Percentiles rank a stretch among this genome's conserved stretches.
Evolutionary conservation across 2,797 vertebrate species (phyloP).

Genomic region (Oreonectes daqikongensis): DNA sequence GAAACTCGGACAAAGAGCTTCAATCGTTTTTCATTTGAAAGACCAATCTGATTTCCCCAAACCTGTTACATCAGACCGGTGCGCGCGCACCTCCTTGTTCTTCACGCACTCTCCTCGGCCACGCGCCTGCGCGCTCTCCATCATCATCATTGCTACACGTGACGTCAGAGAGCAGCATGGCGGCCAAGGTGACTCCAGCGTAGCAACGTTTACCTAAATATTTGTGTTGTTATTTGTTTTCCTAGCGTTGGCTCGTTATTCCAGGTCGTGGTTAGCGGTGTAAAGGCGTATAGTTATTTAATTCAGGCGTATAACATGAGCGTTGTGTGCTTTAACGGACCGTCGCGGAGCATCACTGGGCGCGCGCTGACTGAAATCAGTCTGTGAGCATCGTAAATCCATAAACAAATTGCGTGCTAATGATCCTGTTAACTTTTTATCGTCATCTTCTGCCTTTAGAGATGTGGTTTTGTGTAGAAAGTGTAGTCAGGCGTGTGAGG

Average conservation of each 20-base stretch:
- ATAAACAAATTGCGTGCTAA: constrained; percentile 4
- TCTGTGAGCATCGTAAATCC: constrained; percentile 25
- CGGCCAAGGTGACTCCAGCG: constrained; percentile 98
- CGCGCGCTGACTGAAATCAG: constrained; percentile 47
- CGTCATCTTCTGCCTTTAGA: background rate
- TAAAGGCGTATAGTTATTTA: background rate
- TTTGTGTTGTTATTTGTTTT: constrained; percentile 43
- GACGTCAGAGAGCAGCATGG: constrained; percentile 90
- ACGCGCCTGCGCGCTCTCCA: constrained; percentile 48
- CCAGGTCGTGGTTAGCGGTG: background rate
- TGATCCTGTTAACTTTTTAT: background rate
- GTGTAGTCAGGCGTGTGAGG: background rate
- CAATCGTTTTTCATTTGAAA: background rate
- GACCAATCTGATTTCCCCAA: background rate
- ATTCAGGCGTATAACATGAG: constrained; percentile 8
- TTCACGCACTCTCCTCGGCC: background rate
- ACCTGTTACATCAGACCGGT: background rate
- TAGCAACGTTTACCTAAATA: constrained; percentile 60
- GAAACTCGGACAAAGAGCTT: too few species aligned
- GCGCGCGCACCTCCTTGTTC: constrained; percentile 8
- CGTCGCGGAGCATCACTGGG: constrained; percentile 66
- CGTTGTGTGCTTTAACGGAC: constrained; percentile 16
- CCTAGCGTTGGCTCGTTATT: constrained; percentile 12
- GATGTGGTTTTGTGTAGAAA: background rate
- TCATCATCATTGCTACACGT: constrained; percentile 64